Conservation (phyloP, 2,797 vertebrate species). For the Sebastes glaucus region DNA sequence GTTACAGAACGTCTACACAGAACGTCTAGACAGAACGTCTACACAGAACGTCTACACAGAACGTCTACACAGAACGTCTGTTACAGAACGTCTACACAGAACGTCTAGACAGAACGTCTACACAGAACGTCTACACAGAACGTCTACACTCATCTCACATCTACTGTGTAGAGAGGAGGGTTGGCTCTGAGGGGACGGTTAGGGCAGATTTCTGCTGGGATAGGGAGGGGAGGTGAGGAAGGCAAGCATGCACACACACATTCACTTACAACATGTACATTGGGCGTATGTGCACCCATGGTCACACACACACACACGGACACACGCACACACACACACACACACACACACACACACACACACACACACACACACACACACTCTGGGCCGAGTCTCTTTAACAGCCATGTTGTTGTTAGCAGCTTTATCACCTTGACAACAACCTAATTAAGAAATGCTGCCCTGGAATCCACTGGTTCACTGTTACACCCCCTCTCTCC, state of each 20-base stretch:
- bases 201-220: conserved; percentile 9
- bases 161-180: background rate
- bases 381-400: conserved; percentile 27
- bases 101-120: too few species aligned
- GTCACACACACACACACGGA: background rate
- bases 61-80: too few species aligned
- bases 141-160: background rate
- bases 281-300: background rate
- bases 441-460: conserved; percentile 74
- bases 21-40: too few species aligned
- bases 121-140: too few species aligned
- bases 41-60: too few species aligned
- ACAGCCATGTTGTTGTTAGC: conserved; percentile 56
- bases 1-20: too few species aligned
- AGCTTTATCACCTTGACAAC: conserved; percentile 75
- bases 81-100: too few species aligned
- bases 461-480: conserved; percentile 62
- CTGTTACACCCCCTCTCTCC: conserved; percentile 21
- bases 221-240: conserved; percentile 22
- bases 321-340: background rate
- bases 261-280: background rate
- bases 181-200: background rate
- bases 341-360: background rate
- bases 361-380: background rate
- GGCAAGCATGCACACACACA: background rate